phyloP scores from a whole-genome alignment of 1,140 invertebrate genomes.

The Anastatus disparis region DNA sequence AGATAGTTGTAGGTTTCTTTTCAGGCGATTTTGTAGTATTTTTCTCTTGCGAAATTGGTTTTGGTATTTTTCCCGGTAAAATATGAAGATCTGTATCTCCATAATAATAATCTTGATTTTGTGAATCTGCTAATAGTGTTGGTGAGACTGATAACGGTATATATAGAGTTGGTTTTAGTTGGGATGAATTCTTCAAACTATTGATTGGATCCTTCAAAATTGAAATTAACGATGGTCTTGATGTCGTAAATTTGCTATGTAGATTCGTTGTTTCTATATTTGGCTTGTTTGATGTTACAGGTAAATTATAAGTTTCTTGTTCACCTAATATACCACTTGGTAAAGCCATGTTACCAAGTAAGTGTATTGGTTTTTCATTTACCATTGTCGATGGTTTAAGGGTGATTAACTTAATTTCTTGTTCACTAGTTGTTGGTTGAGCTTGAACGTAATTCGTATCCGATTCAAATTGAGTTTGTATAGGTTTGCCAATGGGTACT shows the following conservation, averaged over 20 bases:
- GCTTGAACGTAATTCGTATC: background rate
- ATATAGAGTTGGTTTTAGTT: conserved; percentile 30
- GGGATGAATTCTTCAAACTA: conserved; percentile 7
- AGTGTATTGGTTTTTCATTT: conserved; percentile 24
- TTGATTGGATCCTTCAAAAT: background rate
- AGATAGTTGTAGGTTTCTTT: background rate
- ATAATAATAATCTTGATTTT: conserved; percentile 14
- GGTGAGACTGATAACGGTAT: conserved; percentile 25
- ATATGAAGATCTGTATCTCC: background rate
- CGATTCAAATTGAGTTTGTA: background rate
- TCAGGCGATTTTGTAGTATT: too few relatives aligned
- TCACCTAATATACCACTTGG: conserved; percentile 27
- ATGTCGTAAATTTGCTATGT: conserved; percentile 13
- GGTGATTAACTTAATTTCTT: background rate
- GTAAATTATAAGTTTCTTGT: background rate
- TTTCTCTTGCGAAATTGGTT: background rate
- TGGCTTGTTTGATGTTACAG: background rate
- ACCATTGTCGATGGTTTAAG: background rate
- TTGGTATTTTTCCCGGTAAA: background rate
- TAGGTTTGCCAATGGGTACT: background rate
- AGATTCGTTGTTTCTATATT: background rate
- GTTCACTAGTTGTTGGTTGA: background rate
- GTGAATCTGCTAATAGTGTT: background rate
- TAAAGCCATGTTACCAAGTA: conserved; percentile 30
- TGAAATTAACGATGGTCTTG: background rate